phyloP scores from a whole-genome alignment of 2,888 invertebrate species.

The Leptopilina syphax region DNA sequence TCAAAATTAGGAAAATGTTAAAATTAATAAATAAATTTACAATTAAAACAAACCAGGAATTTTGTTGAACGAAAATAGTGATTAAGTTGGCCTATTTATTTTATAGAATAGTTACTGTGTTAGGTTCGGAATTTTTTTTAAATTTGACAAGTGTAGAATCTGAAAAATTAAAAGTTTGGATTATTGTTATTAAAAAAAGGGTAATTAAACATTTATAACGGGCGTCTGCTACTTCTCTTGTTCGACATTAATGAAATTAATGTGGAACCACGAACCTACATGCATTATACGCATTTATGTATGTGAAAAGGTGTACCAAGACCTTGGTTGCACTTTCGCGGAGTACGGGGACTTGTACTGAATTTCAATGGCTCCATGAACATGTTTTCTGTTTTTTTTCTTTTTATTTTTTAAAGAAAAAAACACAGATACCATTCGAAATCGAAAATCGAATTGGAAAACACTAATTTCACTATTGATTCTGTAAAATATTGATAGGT shows the following conservation, averaged over 20 bases:
- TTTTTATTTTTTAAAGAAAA: background rate
- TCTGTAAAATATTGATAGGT: too few species aligned
- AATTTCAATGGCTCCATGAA: constrained; percentile 66
- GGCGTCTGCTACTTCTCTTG: background rate
- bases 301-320: constrained; percentile 33
- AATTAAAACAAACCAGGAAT: too few species aligned
- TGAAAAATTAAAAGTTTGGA: too few species aligned
- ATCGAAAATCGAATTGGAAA: background rate
- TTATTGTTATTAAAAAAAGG: background rate
- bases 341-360: constrained; percentile 66
- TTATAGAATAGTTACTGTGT: too few species aligned
- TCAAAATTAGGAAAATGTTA: too few species aligned
- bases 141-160: too few species aligned
- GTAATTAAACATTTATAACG: background rate
- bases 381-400: constrained; percentile 12
- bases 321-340: constrained; percentile 72
- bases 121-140: too few species aligned
- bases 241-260: background rate
- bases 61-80: too few species aligned
- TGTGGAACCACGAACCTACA: background rate
- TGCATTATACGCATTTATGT: background rate
- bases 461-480: background rate
- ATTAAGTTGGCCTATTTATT: too few species aligned
- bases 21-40: too few species aligned
- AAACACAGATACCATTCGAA: background rate